Evolutionary conservation across 2,113 vertebrate species (phyloP), one percentile per base, ranked within the genome.

Genomic region (Mixornis gularis): DNA sequence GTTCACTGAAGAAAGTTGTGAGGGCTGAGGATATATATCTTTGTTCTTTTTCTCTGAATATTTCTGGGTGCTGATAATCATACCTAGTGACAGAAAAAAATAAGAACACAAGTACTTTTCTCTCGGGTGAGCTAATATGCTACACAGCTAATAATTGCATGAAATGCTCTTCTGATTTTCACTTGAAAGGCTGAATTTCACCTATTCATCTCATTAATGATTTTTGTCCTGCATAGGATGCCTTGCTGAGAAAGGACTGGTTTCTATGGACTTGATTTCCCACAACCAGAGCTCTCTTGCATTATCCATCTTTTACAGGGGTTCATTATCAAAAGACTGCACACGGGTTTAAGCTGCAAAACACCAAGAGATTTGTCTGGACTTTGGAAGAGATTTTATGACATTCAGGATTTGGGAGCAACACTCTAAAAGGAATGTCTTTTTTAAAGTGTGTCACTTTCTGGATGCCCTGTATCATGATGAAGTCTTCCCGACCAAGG

Each of bases 361-460:
- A 80, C 48, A 71, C 52, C 64, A 77, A 52, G 69, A 89, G 83
- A 87, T 92, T 92, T 87, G 73, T 27, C 83, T 89, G 90, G 86
- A 90, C 86, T 96, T 76, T 15, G 41, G 51, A 88, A 81, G 80
- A 87, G 74, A 82, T 81, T 89, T 92, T 92, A 87, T 77, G 77
- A 79, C 10, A 2, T 46, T 78, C 36, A 26, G 43, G 49, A 89
- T 89, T 86, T 92, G 56, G 55, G 41, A 89, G 53, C 49, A 87
- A 92, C 25, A 13, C 38, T 65, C 32, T 56, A 32, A 71, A 71
- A 92, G 30, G 46, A 68, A 92, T 72, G 44, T 17, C n/a, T 25
- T 66, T 89, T 85, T 70, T 17, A 41, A 79, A 63, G 29, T 15
- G 43, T 1, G 1, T 76, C 52, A 4, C 71, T 73, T 80, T 92